A percentile compares a stretch with the other conserved stretches of the same genome.
These are phyloP conservation scores for Cyanoramphus novaezelandiae DNA, from an alignment of 2,113 vertebrate species.

Conservation along the genomic window DNA sequence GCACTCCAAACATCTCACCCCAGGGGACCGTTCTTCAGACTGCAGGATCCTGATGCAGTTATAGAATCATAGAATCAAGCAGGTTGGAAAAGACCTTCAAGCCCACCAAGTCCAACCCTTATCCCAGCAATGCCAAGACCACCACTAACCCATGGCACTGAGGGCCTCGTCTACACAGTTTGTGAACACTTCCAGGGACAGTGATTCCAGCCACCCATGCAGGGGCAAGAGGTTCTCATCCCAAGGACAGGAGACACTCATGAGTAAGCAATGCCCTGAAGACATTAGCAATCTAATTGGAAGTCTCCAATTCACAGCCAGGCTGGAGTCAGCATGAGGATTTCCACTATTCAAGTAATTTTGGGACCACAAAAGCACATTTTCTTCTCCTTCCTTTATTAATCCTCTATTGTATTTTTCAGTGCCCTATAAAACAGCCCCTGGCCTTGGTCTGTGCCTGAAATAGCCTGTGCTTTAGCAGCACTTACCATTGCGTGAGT, in stretches of 20 bases:
- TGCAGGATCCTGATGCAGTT: neutral
- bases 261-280: rapidly evolving
- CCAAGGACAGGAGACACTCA: neutral
- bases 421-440: too few species aligned
- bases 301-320: neutral
- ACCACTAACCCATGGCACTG: neutral
- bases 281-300: neutral
- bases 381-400: neutral
- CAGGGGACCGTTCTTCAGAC: neutral
- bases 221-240: neutral
- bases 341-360: neutral
- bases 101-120: neutral
- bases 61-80: neutral
- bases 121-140: neutral
- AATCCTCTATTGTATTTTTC: neutral
- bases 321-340: neutral
- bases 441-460: neutral
- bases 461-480: neutral
- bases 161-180: rapidly evolving
- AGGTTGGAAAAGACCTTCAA: neutral
- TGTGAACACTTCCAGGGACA: neutral
- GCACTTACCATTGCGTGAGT: neutral
- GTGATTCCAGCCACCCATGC: rapidly evolving
- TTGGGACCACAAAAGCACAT: neutral
- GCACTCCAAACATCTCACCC: neutral